Conservation (phyloP, 2,888 invertebrate genomes). For the Nephrotoma appendiculata region DNA sequence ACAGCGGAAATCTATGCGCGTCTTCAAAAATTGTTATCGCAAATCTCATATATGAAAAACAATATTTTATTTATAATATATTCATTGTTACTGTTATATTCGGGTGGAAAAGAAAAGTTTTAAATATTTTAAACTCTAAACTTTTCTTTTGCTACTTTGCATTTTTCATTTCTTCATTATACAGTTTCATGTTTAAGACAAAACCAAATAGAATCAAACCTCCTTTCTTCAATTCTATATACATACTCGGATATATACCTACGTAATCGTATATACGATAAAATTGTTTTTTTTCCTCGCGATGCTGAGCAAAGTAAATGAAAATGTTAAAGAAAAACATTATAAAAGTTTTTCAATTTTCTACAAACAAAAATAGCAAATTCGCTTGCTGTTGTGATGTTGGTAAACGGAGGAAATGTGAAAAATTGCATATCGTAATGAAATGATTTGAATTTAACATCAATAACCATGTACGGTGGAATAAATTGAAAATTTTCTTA, state of each 20-base stretch:
- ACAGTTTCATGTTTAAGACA: neutral
- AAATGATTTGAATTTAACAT: neutral
- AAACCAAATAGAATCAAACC: neutral
- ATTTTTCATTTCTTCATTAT: neutral
- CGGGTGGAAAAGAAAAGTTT: neutral
- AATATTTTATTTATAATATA: neutral
- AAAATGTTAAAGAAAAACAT: neutral
- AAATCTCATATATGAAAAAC: neutral
- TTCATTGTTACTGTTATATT: neutral
- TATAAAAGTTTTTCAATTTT: neutral
- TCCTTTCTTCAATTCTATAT: neutral
- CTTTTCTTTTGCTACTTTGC: neutral
- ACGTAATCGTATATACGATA: neutral
- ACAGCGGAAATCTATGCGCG: neutral
- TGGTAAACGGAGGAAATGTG: neutral
- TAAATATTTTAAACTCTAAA: neutral
- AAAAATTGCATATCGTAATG: neutral
- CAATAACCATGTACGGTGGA: neutral
- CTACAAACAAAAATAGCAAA: neutral
- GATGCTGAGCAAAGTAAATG: neutral
- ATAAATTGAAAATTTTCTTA: too few relatives aligned
- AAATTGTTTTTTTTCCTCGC: neutral
- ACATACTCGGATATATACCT: neutral
- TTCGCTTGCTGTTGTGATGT: neutral
- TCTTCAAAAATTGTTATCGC: neutral